phyloP scores from a whole-genome alignment of 2,888 invertebrate genomes.

The Lycocerus yunnanus region DNA sequence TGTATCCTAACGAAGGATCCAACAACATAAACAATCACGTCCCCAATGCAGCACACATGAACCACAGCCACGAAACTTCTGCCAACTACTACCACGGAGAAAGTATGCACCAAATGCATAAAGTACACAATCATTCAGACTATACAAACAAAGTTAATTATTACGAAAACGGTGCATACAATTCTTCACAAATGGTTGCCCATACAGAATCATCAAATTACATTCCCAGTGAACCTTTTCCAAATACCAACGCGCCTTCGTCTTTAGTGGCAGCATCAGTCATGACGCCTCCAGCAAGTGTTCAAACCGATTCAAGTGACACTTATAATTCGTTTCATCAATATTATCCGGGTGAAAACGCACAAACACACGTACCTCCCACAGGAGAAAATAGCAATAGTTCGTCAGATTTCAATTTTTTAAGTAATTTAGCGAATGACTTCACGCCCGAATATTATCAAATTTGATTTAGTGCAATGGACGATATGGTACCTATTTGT shows the following conservation, averaged over 20 bases:
- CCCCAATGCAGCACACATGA: slow-evolving; percentile 44
- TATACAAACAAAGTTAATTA: slow-evolving; percentile 56
- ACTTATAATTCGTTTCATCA: slow-evolving; percentile 73
- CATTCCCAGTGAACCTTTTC: slow-evolving; percentile 58
- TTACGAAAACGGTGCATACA: slow-evolving; percentile 61
- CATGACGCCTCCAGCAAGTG: slow-evolving; percentile 65
- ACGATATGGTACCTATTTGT: slow-evolving; percentile 38
- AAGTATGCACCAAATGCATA: slow-evolving; percentile 47
- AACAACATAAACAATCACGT: slow-evolving; percentile 43
- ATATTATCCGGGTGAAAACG: slow-evolving; percentile 64
- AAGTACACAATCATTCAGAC: slow-evolving; percentile 45
- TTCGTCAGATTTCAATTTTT: slow-evolving; percentile 93
- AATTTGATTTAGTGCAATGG: slow-evolving; percentile 60
- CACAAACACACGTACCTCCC: slow-evolving; percentile 48
- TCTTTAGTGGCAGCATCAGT: slow-evolving; percentile 59
- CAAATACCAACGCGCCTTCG: slow-evolving; percentile 55
- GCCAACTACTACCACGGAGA: slow-evolving; percentile 50
- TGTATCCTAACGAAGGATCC: slow-evolving; percentile 49
- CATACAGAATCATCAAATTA: slow-evolving; percentile 58
- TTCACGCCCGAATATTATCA: slow-evolving; percentile 91
- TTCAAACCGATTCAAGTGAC: slow-evolving; percentile 65
- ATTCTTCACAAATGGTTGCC: slow-evolving; percentile 50
- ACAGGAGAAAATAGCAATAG: slow-evolving; percentile 84
- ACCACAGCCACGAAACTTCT: slow-evolving; percentile 39
- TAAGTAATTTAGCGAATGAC: slow-evolving; percentile 90